Percentiles rank a stretch among this genome's conserved stretches.
phyloP scores from a whole-genome alignment of 1,140 invertebrate genomes.

The Holcopasites calliopsidis region DNA sequence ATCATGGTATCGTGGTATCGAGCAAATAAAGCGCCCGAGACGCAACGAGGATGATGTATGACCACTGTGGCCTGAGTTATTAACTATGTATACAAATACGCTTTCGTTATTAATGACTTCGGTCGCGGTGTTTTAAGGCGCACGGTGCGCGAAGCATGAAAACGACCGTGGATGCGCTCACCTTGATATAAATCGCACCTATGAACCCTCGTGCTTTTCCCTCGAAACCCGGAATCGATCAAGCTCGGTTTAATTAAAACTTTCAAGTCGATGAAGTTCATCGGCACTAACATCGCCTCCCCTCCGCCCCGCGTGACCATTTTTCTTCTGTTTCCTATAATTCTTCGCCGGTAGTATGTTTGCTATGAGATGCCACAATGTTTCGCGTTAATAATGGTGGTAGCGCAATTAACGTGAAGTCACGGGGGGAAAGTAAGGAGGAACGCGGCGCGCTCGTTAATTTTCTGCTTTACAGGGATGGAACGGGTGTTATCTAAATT shows the following conservation, averaged over 20 bases:
- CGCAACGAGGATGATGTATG: constrained; percentile 32
- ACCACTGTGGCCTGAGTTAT: constrained; percentile 27
- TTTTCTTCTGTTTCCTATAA: background rate
- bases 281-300: background rate
- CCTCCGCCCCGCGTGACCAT: background rate
- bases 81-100: constrained; percentile 38
- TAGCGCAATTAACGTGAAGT: no score
- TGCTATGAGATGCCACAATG: no score
- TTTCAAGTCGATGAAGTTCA: constrained; percentile 6
- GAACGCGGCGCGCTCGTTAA: no score
- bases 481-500: no score
- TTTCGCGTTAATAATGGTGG: no score
- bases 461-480: no score
- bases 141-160: constrained; percentile 14
- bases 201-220: background rate
- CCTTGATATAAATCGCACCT: constrained; percentile 15
- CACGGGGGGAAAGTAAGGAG: no score
- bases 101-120: constrained; percentile 39
- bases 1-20: constrained; percentile 4
- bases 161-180: background rate
- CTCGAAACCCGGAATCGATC: background rate
- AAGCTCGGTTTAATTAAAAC: constrained; percentile 12
- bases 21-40: constrained; percentile 24
- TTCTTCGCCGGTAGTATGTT: no score
- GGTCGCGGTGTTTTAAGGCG: constrained; percentile 24